Conservation (phyloP, 2,797 vertebrate genomes). For the Silurus aristotelis region DNA sequence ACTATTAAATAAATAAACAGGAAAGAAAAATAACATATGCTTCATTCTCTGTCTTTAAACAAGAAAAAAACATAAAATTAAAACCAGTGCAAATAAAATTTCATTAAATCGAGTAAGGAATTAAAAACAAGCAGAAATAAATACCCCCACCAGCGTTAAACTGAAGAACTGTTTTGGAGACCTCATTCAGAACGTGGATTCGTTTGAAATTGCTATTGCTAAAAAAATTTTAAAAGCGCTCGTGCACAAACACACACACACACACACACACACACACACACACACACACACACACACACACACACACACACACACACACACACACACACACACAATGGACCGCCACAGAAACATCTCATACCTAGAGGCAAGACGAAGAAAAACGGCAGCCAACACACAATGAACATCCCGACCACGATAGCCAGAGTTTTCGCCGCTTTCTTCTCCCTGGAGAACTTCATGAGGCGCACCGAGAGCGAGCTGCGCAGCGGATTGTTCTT, state of each 20-base stretch:
- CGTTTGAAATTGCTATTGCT: too few relatives aligned
- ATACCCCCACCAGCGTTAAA: too few relatives aligned
- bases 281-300: too few relatives aligned
- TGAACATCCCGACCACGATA: conserved; percentile 97
- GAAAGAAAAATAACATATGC: not conserved
- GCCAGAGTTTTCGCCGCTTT: conserved; percentile 97
- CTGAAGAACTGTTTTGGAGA: not conserved
- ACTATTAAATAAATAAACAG: not conserved
- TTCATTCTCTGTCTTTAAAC: not conserved
- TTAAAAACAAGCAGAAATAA: not conserved
- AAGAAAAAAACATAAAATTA: not conserved
- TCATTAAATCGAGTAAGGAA: not conserved
- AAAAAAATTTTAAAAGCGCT: too few relatives aligned
- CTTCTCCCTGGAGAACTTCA: conserved; percentile 98
- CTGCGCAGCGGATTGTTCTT: conserved; percentile 90
- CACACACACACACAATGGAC: too few relatives aligned
- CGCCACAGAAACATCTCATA: conserved; percentile 66
- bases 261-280: too few relatives aligned
- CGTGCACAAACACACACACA: too few relatives aligned
- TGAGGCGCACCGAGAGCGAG: conserved; percentile 90
- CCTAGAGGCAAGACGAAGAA: conserved; percentile 95
- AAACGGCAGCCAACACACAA: conserved; percentile 97
- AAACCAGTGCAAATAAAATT: not conserved
- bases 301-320: too few relatives aligned
- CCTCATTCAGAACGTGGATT: not conserved